These are phyloP conservation scores for Aphelenchoides bicaudatus DNA, from an alignment of 2,888 invertebrate genomes.

Conservation along the genomic window DNA sequence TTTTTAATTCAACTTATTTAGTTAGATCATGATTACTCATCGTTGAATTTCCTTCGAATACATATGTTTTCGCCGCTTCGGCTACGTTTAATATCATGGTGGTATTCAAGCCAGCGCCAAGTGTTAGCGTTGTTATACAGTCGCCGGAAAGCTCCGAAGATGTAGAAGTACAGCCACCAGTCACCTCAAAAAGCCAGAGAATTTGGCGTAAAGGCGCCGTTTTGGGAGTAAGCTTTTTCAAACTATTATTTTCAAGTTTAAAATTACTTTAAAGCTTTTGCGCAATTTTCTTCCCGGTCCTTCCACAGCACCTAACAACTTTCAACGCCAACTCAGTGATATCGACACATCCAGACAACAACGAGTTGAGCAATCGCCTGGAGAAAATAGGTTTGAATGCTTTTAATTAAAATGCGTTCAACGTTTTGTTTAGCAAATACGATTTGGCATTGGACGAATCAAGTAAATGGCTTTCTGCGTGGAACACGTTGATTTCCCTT, in stretches of 20 bases:
- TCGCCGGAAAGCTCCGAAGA: too few species aligned
- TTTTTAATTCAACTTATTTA: too few species aligned
- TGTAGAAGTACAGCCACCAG: too few species aligned
- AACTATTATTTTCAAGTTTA: background rate
- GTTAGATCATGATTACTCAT: too few species aligned
- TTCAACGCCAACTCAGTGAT: constrained; percentile 21
- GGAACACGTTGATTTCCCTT: constrained; percentile 35
- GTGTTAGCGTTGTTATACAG: too few species aligned
- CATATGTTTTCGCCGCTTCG: too few species aligned
- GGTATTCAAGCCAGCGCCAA: too few species aligned
- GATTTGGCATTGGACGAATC: constrained; percentile 19
- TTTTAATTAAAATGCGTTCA: background rate
- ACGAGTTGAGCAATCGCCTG: background rate
- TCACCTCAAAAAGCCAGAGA: too few species aligned
- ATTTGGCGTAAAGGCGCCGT: constrained; percentile 13
- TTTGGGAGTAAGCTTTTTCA: constrained; percentile 17
- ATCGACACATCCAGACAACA: constrained; percentile 16
- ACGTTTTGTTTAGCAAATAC: constrained; percentile 13
- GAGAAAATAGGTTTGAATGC: background rate
- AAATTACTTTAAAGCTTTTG: too few species aligned
- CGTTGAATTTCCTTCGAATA: too few species aligned
- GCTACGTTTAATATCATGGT: too few species aligned
- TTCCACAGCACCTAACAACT: background rate
- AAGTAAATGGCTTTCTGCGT: constrained; percentile 16
- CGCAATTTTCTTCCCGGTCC: too few species aligned